Evolutionary conservation across 2,888 invertebrate species (phyloP), one percentile per base, ranked within the genome.

Genomic region (Chironomus riparius): DNA sequence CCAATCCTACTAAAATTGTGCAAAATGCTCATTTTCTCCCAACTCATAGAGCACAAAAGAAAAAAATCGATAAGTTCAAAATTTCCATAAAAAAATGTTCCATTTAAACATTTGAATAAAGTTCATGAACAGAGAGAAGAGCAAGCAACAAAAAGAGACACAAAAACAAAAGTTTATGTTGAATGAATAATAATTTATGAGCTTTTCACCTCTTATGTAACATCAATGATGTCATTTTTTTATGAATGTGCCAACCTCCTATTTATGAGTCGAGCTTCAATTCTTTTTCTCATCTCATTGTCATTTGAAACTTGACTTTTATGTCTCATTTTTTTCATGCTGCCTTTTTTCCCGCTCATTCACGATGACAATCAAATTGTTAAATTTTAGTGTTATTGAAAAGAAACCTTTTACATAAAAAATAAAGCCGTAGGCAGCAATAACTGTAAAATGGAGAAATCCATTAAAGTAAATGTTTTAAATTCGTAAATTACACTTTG

Each of bases 51-150:
- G 47, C 47, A 47, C 21, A 74, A 47, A 65, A 65, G 48, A 65
- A 18, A 56, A 7, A 56, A 18, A 18, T 15, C 18, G 12, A 56
- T 13, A n/a, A 69, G 47, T 62, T 24, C 73, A 61, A 73, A 62
- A 73, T 50, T 62, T n/a, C 73, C 62, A 65, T 73, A 73, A 73
- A 73, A 56, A 73, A 72, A 15, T 24, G 12, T 28, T 38, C 38
- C 38, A 38, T 38, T 28, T 4, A 61, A 72, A 61, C 38, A 72
- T 70, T 70, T 65, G 21, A 65, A 65, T 65, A 65, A 21, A 22
- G 18, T 62, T 65, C 38, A 38, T 10, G 38, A 38, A 10, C 38
- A 38, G 38, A 38, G 28, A 38, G 10, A 1, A 28, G 1, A 21
- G 21, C 65, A 22, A n/a, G n/a, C n/a, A n/a, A n/a, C n/a, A n/a